A percentile compares a stretch with the other conserved stretches of the same genome.
Evolutionary conservation across 2,888 invertebrate genomes (phyloP).

Genomic region (Stenodema calcarata): DNA sequence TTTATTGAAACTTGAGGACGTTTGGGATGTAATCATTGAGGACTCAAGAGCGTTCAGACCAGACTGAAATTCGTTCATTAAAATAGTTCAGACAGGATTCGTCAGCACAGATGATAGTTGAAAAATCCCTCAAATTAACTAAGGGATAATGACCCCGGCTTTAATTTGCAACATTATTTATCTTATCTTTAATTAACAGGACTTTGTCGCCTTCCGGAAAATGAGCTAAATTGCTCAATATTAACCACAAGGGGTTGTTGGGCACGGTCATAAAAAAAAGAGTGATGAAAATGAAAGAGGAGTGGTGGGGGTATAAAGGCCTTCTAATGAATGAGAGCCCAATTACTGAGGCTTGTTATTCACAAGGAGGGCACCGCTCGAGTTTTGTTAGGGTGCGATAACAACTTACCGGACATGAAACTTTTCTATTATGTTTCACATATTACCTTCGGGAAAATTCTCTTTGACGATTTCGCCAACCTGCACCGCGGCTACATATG

Average conservation of each 20-base stretch:
- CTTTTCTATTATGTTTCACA: too few species aligned
- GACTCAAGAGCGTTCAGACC: too few species aligned
- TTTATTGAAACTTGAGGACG: too few species aligned
- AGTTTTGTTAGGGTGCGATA: neutral
- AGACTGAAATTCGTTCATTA: too few species aligned
- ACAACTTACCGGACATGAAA: neutral
- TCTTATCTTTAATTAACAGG: neutral
- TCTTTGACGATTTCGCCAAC: too few species aligned
- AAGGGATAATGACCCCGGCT: neutral
- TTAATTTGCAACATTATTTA: neutral
- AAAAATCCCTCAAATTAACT: neutral
- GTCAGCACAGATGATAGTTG: neutral
- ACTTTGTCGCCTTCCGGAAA: neutral
- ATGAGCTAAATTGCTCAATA: neutral
- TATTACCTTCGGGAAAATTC: too few species aligned
- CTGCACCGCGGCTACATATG: too few species aligned
- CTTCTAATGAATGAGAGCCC: neutral
- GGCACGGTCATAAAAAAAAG: neutral
- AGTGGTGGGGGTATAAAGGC: neutral
- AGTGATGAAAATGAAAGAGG: neutral
- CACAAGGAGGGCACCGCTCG: neutral
- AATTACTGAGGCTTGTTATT: neutral
- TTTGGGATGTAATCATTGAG: too few species aligned
- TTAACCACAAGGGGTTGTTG: neutral
- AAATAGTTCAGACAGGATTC: too few species aligned